Conservation (phyloP, 35 echinoderm and acorn worm species). For the Amphiura filiformis region DNA sequence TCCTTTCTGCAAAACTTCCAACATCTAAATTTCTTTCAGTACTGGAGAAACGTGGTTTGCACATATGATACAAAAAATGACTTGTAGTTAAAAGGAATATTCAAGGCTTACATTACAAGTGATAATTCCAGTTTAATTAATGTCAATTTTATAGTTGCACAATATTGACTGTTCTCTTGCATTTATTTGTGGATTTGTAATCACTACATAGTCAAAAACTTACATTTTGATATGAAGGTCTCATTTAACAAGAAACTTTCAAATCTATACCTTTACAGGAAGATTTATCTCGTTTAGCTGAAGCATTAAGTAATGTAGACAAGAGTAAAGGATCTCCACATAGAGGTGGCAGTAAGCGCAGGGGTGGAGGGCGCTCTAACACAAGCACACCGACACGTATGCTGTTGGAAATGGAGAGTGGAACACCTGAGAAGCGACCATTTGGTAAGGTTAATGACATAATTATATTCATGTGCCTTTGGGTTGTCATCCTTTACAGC, state of each 20-base stretch:
- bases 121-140: no score
- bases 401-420: slow-evolving; percentile 18
- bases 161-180: not conserved
- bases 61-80: no score
- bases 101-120: no score
- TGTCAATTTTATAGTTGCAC: no score
- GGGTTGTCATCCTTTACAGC: not conserved
- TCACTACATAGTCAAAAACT: not conserved
- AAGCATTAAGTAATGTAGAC: not conserved
- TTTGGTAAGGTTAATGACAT: not conserved
- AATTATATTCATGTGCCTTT: no score
- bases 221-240: no score
- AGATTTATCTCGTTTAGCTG: not conserved
- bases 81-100: no score
- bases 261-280: not conserved
- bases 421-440: not conserved
- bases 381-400: slow-evolving; percentile 34
- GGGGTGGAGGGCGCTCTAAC: slow-evolving; percentile 34
- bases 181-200: not conserved
- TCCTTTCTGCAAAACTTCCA: no score
- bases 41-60: no score
- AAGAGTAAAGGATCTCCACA: slow-evolving; percentile 30
- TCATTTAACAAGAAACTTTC: no score
- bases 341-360: not conserved
- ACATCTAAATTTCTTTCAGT: no score